phyloP scores from a whole-genome alignment of 2,888 invertebrate species.

The Cataglyphis cursor region DNA sequence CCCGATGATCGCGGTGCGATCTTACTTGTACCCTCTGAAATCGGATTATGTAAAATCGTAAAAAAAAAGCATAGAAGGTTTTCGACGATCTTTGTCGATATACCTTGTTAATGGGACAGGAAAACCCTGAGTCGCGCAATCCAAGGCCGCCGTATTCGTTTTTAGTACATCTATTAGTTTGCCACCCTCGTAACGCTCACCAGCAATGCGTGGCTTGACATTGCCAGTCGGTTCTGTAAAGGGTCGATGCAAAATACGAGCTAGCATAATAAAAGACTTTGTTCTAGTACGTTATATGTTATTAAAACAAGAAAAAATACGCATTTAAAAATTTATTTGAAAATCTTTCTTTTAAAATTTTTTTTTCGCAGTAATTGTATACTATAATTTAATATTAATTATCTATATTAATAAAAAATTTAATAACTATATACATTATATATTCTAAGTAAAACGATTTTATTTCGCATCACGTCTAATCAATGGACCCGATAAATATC shows the following conservation, averaged over 20 bases:
- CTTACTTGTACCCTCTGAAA: conserved; percentile 91
- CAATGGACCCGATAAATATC: conserved; percentile 26
- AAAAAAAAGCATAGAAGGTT: conserved; percentile 17
- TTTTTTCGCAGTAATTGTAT: background rate
- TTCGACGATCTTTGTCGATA: conserved; percentile 70
- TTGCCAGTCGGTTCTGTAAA: conserved; percentile 89
- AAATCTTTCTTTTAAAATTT: background rate
- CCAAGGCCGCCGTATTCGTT: conserved; percentile 88
- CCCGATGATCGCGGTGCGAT: conserved; percentile 88
- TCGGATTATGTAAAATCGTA: conserved; percentile 58
- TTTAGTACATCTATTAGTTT: conserved; percentile 88
- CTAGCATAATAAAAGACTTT: background rate
- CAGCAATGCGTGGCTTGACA: conserved; percentile 89
- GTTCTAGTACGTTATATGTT: conserved; percentile 67
- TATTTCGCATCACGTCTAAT: background rate
- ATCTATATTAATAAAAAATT: background rate
- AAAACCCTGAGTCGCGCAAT: conserved; percentile 91
- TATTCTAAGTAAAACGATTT: background rate
- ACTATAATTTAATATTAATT: conserved; percentile 6
- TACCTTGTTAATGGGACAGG: conserved; percentile 91
- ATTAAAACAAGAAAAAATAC: conserved; percentile 68
- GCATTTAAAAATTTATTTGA: background rate
- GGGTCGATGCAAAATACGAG: conserved; percentile 52
- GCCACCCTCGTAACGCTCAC: conserved; percentile 90
- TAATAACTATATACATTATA: background rate